Evolutionary conservation across 2,888 invertebrate genomes (phyloP).

Genomic region (Drosophila emarginata): DNA sequence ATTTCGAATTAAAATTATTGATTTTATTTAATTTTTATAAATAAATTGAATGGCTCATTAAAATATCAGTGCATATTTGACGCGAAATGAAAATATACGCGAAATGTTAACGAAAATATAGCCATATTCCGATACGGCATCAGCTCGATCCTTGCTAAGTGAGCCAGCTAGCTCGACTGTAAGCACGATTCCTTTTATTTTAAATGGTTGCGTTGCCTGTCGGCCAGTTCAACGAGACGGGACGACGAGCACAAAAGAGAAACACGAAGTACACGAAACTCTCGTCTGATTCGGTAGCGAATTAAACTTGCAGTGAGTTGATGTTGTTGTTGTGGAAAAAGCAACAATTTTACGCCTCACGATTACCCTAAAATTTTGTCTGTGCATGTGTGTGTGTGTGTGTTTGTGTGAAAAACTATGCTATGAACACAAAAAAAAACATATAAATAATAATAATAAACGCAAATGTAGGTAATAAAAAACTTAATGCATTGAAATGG

Average conservation of each 20-base stretch:
- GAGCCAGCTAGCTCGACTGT: constrained; percentile 6
- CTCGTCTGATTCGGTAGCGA: constrained; percentile 46
- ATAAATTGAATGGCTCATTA: neutral
- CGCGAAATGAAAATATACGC: neutral
- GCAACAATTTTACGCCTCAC: constrained; percentile 62
- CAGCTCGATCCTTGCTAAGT: neutral
- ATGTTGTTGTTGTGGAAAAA: constrained; percentile 21
- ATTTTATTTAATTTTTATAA: neutral
- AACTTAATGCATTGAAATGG: neutral
- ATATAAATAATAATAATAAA: neutral
- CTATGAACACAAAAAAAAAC: constrained; percentile 1
- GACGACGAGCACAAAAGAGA: neutral
- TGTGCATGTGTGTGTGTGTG: constrained; percentile 3
- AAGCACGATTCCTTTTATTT: neutral
- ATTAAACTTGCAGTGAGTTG: constrained; percentile 22
- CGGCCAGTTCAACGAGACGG: neutral
- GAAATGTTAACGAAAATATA: neutral
- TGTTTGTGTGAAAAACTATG: constrained; percentile 16
- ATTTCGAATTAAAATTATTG: neutral
- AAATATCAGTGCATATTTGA: neutral
- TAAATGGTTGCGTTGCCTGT: neutral
- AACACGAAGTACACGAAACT: constrained; percentile 10
- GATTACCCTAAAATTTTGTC: constrained; percentile 7
- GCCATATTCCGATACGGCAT: neutral
- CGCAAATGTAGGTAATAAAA: constrained; percentile 2